A percentile compares a stretch with the other conserved stretches of the same genome.
These are phyloP conservation scores for Zaprionus bogoriensis DNA, from an alignment of 2,888 invertebrate genomes.

Conservation along the genomic window DNA sequence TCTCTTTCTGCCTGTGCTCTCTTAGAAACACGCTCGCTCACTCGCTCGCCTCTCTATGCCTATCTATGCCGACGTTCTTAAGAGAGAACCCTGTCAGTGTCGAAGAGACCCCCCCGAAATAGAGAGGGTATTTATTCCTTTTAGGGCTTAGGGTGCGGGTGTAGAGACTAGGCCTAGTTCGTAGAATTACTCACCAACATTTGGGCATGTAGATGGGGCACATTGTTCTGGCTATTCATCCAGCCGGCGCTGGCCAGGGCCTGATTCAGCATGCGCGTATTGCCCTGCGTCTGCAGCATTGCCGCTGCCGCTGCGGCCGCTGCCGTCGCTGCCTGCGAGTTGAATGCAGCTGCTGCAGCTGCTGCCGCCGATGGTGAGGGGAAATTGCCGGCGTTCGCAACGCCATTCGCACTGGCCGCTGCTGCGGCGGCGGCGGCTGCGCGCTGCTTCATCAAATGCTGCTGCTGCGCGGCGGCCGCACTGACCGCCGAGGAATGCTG, in stretches of 20 bases:
- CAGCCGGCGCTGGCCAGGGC: slow-evolving; percentile 79
- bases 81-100: too few species aligned
- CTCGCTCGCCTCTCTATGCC: too few species aligned
- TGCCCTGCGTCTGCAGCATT: slow-evolving; percentile 80
- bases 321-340: slow-evolving; percentile 55
- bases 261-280: slow-evolving; percentile 81
- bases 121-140: too few species aligned
- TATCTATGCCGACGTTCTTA: too few species aligned
- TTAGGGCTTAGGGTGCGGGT: too few species aligned
- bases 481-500: slow-evolving; percentile 49
- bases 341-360: slow-evolving; percentile 71
- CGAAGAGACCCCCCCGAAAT: too few species aligned
- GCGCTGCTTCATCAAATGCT: slow-evolving; percentile 74
- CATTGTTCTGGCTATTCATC: slow-evolving; percentile 78
- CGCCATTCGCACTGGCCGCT: slow-evolving; percentile 59
- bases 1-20: background rate
- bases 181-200: slow-evolving; percentile 77
- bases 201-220: slow-evolving; percentile 81
- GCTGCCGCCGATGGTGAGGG: slow-evolving; percentile 56
- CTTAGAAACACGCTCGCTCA: background rate
- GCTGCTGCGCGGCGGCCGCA: slow-evolving; percentile 57
- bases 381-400: slow-evolving; percentile 49
- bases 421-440: slow-evolving; percentile 59
- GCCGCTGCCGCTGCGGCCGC: slow-evolving; percentile 76
- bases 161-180: background rate